phyloP scores from a whole-genome alignment of 2,888 invertebrate species.

The Agriopis marginaria region DNA sequence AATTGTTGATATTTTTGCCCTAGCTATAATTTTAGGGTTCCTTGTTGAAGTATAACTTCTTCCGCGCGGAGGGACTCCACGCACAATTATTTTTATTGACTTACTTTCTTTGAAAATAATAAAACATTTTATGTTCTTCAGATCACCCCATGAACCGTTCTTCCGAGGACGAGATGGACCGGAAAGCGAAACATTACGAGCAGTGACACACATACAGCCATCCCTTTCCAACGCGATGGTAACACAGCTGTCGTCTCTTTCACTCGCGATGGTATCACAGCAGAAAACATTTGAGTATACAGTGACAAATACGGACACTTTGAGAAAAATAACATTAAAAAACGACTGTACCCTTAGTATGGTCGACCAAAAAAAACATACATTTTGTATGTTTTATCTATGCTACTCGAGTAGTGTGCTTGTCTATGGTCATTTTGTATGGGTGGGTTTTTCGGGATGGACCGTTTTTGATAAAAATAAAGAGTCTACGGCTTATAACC shows the following conservation, averaged over 20 bases:
- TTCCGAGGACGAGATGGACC: conserved; percentile 79
- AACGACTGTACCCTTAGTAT: conserved; percentile 13
- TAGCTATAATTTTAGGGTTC: too few species aligned
- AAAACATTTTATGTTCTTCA: conserved; percentile 45
- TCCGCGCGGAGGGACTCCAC: too few species aligned
- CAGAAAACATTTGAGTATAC: not conserved
- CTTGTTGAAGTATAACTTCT: too few species aligned
- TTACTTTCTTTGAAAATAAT: not conserved
- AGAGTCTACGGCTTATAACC: not conserved
- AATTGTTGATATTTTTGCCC: too few species aligned
- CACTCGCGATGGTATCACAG: conserved; percentile 4
- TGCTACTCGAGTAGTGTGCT: conserved; percentile 22
- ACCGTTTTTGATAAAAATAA: not conserved
- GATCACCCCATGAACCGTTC: conserved; percentile 81
- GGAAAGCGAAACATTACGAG: conserved; percentile 80
- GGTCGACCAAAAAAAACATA: conserved; percentile 29
- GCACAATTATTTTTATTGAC: too few species aligned
- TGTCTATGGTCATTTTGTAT: conserved; percentile 36
- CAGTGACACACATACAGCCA: conserved; percentile 60
- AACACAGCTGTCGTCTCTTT: conserved; percentile 15
- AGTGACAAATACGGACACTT: conserved; percentile 19
- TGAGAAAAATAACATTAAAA: conserved; percentile 12
- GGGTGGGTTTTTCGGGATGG: conserved; percentile 16
- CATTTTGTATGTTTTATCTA: conserved; percentile 20
- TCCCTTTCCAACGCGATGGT: conserved; percentile 21